A percentile compares a stretch with the other conserved stretches of the same genome.
Conservation (phyloP, 2,113 vertebrate genomes). For the Hydrochoerus hydrochaeris region DNA sequence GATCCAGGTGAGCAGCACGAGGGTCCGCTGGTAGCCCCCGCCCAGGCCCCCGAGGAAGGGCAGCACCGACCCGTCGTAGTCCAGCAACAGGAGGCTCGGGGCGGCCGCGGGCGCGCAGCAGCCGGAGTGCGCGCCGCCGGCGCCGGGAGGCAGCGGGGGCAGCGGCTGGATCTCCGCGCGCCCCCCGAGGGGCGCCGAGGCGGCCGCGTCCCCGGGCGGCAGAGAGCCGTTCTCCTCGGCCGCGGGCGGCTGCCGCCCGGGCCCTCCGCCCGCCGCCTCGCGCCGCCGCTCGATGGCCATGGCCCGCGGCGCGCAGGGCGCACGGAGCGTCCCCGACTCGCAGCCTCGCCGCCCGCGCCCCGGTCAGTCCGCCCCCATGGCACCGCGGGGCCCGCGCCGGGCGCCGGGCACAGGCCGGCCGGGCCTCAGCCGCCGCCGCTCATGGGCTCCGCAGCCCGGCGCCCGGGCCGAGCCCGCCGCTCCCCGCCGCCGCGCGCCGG, state of each 20-base stretch:
- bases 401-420: constrained; percentile 42
- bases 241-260: constrained; percentile 71
- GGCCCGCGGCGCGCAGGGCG: constrained; percentile 73
- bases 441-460: constrained; percentile 64
- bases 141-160: constrained; percentile 58
- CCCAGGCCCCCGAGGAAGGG: constrained; percentile 95
- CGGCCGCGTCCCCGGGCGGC: constrained; percentile 81
- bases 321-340: constrained; percentile 71
- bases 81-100: constrained; percentile 90
- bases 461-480: constrained; percentile 34
- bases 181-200: constrained; percentile 72
- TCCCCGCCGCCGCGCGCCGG: constrained; percentile 33
- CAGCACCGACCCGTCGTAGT: constrained; percentile 94
- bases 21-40: constrained; percentile 91
- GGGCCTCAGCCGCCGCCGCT: constrained; percentile 66
- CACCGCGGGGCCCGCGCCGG: constrained; percentile 62
- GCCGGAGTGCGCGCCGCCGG: constrained; percentile 59
- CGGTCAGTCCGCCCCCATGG: constrained; percentile 71
- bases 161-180: constrained; percentile 84
- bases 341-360: constrained; percentile 17
- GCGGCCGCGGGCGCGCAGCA: constrained; percentile 71
- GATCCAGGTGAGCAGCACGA: constrained; percentile 98
- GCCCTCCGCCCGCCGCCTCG: constrained; percentile 82
- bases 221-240: constrained; percentile 87
- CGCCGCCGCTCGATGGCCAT: constrained; percentile 88